phyloP scores from a whole-genome alignment of 2,888 invertebrate species.

The Coleophora flavipennella region DNA sequence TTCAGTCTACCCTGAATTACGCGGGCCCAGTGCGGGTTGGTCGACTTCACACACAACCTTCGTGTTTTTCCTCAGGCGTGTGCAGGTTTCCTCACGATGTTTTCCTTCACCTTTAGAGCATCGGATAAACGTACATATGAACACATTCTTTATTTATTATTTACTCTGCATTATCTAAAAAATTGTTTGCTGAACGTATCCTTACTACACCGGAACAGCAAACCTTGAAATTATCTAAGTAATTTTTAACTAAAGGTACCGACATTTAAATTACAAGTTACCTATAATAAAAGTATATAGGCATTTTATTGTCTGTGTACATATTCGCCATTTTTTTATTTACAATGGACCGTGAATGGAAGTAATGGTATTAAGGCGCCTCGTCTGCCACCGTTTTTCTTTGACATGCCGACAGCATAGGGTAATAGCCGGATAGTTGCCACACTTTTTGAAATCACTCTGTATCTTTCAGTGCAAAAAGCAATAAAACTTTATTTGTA shows the following conservation, averaged over 20 bases:
- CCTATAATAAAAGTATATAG: slow-evolving; percentile 36
- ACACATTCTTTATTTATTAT: too few relatives aligned
- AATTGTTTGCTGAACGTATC: slow-evolving; percentile 4
- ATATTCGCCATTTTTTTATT: slow-evolving; percentile 33
- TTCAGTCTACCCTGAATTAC: too few relatives aligned
- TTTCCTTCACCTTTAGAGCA: too few relatives aligned
- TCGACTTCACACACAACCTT: too few relatives aligned
- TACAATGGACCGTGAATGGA: slow-evolving; percentile 24
- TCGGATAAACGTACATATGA: too few relatives aligned
- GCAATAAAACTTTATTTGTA: too few relatives aligned
- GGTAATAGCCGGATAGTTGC: too few relatives aligned
- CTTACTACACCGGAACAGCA: slow-evolving; percentile 8
- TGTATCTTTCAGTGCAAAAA: too few relatives aligned
- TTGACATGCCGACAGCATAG: slow-evolving; percentile 30
- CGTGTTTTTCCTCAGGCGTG: too few relatives aligned
- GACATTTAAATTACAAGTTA: slow-evolving; percentile 15
- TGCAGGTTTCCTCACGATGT: too few relatives aligned
- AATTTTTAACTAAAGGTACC: slow-evolving; percentile 23
- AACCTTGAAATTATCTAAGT: background rate
- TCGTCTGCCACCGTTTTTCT: slow-evolving; percentile 53
- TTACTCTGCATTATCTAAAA: background rate
- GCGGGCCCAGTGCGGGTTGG: too few relatives aligned
- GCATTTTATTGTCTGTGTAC: slow-evolving; percentile 31
- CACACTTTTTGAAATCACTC: too few relatives aligned
- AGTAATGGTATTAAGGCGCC: slow-evolving; percentile 47